Percentiles rank a stretch among this genome's conserved stretches.
These are phyloP conservation scores for Orthosia incerta DNA, from an alignment of 2,888 invertebrate species.

Conservation along the genomic window DNA sequence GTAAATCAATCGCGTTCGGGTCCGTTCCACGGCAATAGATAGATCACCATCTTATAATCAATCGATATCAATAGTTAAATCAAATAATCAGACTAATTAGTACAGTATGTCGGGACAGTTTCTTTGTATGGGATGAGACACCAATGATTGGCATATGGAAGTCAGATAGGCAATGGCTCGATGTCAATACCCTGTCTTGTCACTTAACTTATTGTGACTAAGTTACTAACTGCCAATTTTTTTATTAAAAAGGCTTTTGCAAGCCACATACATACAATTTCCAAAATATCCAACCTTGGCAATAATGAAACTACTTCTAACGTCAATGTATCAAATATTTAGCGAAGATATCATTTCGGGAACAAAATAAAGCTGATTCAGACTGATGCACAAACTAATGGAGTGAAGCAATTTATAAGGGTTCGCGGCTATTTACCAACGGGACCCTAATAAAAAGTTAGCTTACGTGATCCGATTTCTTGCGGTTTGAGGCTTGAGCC, in stretches of 20 bases:
- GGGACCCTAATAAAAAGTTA: constrained; percentile 52
- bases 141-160: too few species aligned
- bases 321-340: constrained; percentile 27
- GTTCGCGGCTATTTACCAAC: constrained; percentile 41
- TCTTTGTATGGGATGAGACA: too few species aligned
- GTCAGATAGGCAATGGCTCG: too few species aligned
- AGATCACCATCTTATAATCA: too few species aligned
- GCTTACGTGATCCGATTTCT: constrained; percentile 27
- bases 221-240: too few species aligned
- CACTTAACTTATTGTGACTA: too few species aligned
- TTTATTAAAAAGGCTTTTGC: not conserved
- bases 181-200: too few species aligned
- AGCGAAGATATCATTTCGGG: constrained; percentile 4
- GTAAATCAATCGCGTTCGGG: too few species aligned
- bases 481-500: constrained; percentile 25
- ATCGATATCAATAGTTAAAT: too few species aligned
- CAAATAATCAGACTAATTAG: too few species aligned
- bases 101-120: too few species aligned
- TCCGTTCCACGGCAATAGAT: too few species aligned
- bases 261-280: not conserved
- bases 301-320: constrained; percentile 4
- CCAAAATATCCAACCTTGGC: not conserved
- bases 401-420: constrained; percentile 51
- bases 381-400: constrained; percentile 43
- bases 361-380: constrained; percentile 27